These are phyloP conservation scores for Holothuria leucospilota DNA, from an alignment of 53 echinoderm and acorn worm genomes.

Conservation along the genomic window DNA sequence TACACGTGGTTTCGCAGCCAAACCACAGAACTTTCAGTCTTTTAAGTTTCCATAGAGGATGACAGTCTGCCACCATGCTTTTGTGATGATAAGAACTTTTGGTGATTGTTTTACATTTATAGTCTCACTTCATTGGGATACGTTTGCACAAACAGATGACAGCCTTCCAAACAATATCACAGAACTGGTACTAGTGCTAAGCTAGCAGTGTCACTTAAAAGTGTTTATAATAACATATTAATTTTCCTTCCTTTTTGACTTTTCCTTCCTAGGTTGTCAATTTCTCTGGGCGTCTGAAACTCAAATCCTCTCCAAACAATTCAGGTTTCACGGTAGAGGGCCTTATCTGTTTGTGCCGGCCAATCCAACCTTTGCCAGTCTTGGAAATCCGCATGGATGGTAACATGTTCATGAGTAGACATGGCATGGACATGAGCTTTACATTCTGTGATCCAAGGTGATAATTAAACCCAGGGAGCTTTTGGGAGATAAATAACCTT, in stretches of 20 bases:
- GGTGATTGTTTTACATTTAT: too few relatives aligned
- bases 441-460: slow-evolving; percentile 99
- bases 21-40: too few relatives aligned
- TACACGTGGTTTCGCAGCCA: too few relatives aligned
- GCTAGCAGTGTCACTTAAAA: too few relatives aligned
- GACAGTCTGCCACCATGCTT: too few relatives aligned
- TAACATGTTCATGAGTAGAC: slow-evolving; percentile 99
- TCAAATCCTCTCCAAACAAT: slow-evolving; percentile 78
- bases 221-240: too few relatives aligned
- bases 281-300: slow-evolving; percentile 90
- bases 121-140: too few relatives aligned
- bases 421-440: slow-evolving; percentile 97
- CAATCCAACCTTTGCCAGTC: slow-evolving; percentile 92
- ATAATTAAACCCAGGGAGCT: neutral
- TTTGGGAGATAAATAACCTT: neutral
- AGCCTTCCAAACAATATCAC: neutral
- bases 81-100: too few relatives aligned
- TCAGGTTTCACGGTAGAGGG: slow-evolving; percentile 94
- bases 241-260: neutral
- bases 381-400: slow-evolving; percentile 98
- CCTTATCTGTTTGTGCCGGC: slow-evolving; percentile 91
- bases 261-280: slow-evolving; percentile 79
- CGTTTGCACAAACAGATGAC: too few relatives aligned
- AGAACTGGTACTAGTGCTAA: too few relatives aligned
- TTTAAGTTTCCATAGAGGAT: too few relatives aligned